phyloP scores from a whole-genome alignment of 2,113 vertebrate genomes.

The Accipiter virgatus region DNA sequence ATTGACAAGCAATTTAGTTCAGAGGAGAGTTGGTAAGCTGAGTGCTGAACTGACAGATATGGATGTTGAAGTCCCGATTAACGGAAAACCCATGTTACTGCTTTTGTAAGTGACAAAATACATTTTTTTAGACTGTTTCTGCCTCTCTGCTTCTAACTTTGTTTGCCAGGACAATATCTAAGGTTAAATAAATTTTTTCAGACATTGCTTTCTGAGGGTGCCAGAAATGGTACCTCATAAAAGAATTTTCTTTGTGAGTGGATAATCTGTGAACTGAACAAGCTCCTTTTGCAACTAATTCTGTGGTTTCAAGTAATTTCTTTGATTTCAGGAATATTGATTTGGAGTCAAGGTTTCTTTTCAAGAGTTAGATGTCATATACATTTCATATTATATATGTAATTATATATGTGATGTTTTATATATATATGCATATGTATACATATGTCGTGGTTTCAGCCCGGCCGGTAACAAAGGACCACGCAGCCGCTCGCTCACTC shows the following conservation, averaged over 20 bases:
- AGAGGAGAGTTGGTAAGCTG: not conserved
- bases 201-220: not conserved
- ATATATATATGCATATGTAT: too few relatives aligned
- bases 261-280: not conserved
- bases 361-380: not conserved
- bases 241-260: not conserved
- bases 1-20: not conserved
- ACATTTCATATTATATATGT: not conserved
- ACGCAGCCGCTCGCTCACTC: too few relatives aligned
- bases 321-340: not conserved
- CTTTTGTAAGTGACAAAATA: not conserved
- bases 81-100: not conserved
- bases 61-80: not conserved
- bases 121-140: not conserved
- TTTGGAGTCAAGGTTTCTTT: not conserved
- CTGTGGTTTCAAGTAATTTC: not conserved
- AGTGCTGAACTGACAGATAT: not conserved
- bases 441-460: too few relatives aligned
- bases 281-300: not conserved
- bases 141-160: not conserved
- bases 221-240: not conserved
- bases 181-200: not conserved
- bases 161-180: not conserved
- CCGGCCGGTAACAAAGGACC: too few relatives aligned
- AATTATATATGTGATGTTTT: not conserved